These are phyloP conservation scores for Spisula subtruncata DNA, from an alignment of 2,888 invertebrate genomes.

Conservation along the genomic window DNA sequence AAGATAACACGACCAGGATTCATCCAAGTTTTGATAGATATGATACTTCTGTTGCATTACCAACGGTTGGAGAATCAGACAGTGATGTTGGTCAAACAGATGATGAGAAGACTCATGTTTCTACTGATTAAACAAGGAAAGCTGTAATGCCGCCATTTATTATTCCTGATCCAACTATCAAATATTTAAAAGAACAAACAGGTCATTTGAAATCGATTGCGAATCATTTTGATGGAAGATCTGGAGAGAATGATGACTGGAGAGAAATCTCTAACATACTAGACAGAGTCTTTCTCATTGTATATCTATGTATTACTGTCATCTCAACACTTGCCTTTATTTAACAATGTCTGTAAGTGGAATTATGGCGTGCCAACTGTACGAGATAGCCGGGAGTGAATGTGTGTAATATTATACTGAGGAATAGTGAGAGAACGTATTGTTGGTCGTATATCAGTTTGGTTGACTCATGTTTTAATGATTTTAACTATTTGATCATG, in stretches of 20 bases:
- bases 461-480: too few relatives aligned
- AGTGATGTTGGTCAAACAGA: background rate
- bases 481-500: too few relatives aligned
- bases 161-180: conserved; percentile 38
- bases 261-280: conserved; percentile 73
- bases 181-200: conserved; percentile 64
- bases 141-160: conserved; percentile 1
- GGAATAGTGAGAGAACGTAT: too few relatives aligned
- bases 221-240: conserved; percentile 57
- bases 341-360: conserved; percentile 50
- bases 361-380: too few relatives aligned
- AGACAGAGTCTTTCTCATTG: conserved; percentile 73
- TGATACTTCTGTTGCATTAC: background rate
- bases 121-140: background rate
- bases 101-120: background rate
- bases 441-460: too few relatives aligned
- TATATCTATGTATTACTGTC: conserved; percentile 66
- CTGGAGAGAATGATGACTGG: conserved; percentile 71
- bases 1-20: background rate
- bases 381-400: too few relatives aligned
- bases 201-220: conserved; percentile 66
- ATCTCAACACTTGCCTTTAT: conserved; percentile 70
- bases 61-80: background rate
- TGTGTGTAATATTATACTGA: too few relatives aligned
- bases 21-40: conserved; percentile 21